Base-by-base conservation (phyloP, 2,113 vertebrate species). In the Spilogale gracilis region DNA sequence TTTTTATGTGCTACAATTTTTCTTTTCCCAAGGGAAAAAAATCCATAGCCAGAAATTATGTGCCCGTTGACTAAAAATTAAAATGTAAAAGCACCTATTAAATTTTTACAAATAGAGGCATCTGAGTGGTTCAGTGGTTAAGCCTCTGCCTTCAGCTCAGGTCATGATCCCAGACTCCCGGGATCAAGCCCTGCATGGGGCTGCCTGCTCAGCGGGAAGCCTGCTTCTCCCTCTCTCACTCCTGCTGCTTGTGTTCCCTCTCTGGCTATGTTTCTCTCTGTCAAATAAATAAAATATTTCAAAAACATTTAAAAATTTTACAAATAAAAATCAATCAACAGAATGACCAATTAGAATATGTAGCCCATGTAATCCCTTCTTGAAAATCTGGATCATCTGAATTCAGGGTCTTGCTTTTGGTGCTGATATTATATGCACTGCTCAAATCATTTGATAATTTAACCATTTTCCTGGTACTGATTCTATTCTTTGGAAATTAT, bases 321-420 rank as follows among this genome's bases (percentile, higher is more conserved):
- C 20, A 81, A 94, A 63, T 81, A 84, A 88, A 89, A 90, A 32
- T 60, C 63, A 95, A 67, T 74, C 45, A 80, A 38, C 6, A 38
- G 0, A 82, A 38, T 30, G 61, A 91, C 21, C 71, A 73, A 96
- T 20, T 92, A 54, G 8, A 11, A 65, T n/a, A 6, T 83, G 17
- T 89, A 78, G 52, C 7, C 69, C 27, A 65, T 73, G 91, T 78
- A 73, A 52, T 67, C 17, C 16, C 21, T 67, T 84, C 30, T 80
- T 89, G 50, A 88, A 78, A 90, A 69, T 38, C 60, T n/a, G 17
- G 32, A 23, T 65, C 8, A 11, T 87, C n/a, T 67, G 56, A 87
- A 92, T 81, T 82, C 10, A 90, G 25, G 43, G 52, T 67, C 52
- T 60, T 89, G 16, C 17, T 86, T 79, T 71, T 67, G 30, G 20